phyloP scores from a whole-genome alignment of 2,113 vertebrate species.

The Malaclemys terrapin region DNA sequence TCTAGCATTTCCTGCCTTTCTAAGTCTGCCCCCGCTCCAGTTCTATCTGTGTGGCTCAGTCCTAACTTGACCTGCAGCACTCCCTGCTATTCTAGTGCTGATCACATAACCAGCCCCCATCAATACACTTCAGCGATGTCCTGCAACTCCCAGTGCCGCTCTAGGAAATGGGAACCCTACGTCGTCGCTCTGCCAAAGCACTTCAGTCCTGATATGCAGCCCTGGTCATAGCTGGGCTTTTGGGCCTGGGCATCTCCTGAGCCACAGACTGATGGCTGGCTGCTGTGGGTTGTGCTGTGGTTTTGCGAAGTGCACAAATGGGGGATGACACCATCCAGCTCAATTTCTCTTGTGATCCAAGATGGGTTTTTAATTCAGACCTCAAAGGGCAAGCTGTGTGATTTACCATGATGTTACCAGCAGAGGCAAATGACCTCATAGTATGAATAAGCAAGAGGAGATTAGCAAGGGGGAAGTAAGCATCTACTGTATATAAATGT shows the following conservation, averaged over 20 bases:
- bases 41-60: background rate
- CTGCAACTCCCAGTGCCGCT: accelerated
- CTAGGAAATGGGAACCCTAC: accelerated
- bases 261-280: background rate
- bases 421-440: constrained; percentile 40
- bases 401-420: constrained; percentile 7
- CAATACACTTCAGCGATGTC: background rate
- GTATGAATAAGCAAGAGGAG: constrained; percentile 51
- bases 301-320: background rate
- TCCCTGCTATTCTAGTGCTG: accelerated
- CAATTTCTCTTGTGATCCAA: constrained; percentile 38
- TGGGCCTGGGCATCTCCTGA: background rate
- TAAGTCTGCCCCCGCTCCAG: background rate
- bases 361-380: constrained; percentile 9
- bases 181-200: background rate
- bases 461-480: constrained; percentile 48
- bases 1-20: accelerated
- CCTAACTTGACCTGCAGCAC: accelerated
- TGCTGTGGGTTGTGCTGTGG: accelerated
- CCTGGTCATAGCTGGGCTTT: background rate
- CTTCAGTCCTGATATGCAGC: accelerated
- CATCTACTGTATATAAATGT: constrained; percentile 46
- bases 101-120: accelerated
- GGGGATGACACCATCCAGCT: constrained; percentile 8
- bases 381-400: constrained; percentile 17